These are phyloP conservation scores for Lota lota DNA, from an alignment of 2,113 vertebrate species.

Conservation along the genomic window DNA sequence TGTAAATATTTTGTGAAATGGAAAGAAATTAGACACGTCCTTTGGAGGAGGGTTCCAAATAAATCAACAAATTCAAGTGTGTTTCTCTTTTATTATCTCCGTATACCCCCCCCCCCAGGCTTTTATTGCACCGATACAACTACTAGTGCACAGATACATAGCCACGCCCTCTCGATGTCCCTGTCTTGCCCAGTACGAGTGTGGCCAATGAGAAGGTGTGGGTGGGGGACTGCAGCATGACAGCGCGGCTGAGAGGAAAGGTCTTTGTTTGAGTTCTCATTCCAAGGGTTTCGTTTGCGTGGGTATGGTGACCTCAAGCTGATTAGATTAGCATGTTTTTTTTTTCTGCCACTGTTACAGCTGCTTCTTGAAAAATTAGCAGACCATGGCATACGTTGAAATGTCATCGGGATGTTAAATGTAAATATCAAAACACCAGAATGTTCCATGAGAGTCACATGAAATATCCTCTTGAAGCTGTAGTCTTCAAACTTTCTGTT, in stretches of 20 bases:
- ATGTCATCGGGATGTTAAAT: background rate
- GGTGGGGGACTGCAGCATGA: background rate
- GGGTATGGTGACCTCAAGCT: background rate
- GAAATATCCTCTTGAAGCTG: too few species aligned
- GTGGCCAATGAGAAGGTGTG: background rate
- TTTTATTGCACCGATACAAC: too few species aligned
- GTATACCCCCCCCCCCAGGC: conserved; percentile 1
- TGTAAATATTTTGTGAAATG: conserved; percentile 85
- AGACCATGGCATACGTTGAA: background rate
- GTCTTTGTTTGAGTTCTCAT: too few species aligned
- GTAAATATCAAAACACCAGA: background rate
- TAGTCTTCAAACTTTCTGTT: too few species aligned
- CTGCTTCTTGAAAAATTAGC: too few species aligned
- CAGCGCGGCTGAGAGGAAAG: background rate
- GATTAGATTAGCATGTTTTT: background rate
- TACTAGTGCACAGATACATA: too few species aligned
- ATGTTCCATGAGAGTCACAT: background rate
- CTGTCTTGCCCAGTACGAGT: background rate
- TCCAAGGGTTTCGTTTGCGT: background rate
- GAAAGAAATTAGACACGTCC: conserved; percentile 61
- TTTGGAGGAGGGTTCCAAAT: conserved; percentile 77
- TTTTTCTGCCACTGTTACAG: background rate
- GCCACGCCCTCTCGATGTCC: too few species aligned
- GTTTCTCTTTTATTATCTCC: conserved; percentile 35
- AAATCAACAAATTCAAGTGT: conserved; percentile 70